Evolutionary conservation across 53 echinoderm and acorn worm genomes (phyloP), one percentile per base, ranked within the genome.

Genomic region (Antedon mediterranea): DNA sequence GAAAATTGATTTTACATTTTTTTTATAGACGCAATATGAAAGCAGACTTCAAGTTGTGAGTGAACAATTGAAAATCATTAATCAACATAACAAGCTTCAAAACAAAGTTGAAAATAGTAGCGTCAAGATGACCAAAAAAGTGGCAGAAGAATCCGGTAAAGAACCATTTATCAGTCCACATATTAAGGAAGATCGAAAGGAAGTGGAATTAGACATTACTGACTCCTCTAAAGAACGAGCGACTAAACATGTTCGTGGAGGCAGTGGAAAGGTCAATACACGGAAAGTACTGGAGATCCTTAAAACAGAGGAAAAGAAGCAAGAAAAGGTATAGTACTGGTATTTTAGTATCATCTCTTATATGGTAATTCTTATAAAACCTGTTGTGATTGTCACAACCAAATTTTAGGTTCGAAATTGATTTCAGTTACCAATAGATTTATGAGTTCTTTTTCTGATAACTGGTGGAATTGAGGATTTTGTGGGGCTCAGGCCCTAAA

Each of bases 1-100:
- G 37, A 37, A 37, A 37, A 4, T 37, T 37, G 37, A n/a, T n/a
- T n/a, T 37, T 37, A 37, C 11, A 28, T 2, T 73, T 73, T 28
- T 32, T 28, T 32, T 11, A 26, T 28, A 76, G 86, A 74, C 41
- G 8, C 82, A 78, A 73, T 86, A 86, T 78, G 82, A 86, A 74
- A 86, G 78, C 71, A 71, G 79, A 27, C 76, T 75, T 8, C 34
- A 78, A 74, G 73, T 82, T 32, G 82, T 77, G 0, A 72, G 31
- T 31, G 82, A 86, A 28, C 86, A 86, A 29, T 78, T 82, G 23
- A 78, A 82, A 74, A 73, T 86, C 20, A 72, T 82, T 18, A 30
- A 57, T 3, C 76, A 82, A 14, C 86, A 86, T 34, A 18, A 75
- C n/a, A 79, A 85, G 30, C 80, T 80, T 23, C 79, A 80, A 27